Base-by-base conservation (phyloP, 2,888 invertebrate species). In the Acrobasis suavella region DNA sequence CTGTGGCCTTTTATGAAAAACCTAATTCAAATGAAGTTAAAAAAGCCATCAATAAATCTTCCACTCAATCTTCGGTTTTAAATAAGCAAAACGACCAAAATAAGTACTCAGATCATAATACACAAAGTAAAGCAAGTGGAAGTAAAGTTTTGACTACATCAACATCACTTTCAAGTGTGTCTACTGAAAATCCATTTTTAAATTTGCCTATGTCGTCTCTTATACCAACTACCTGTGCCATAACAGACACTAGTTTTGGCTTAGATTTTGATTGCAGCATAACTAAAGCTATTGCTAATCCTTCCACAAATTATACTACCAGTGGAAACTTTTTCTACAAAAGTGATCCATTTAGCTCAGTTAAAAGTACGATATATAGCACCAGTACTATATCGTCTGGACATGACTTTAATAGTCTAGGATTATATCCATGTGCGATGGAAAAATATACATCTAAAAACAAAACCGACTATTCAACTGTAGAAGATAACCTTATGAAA, bases 401-500 rank as follows among this genome's bases (percentile, higher is more conserved):
- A 22, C 92, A 91, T 66, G 92, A 92, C 67, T 92, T 87, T 65
- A 91, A 91, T 67, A 85, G 83, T 62, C 80, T 92, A 14, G 88
- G 89, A 0, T 78, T 92, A 15, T 92, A 92, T 73, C 92, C 92
- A 2, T 92, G 92, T 74, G 92, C 92, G 2, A 89, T 92, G 83
- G 92, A 92, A 70, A 91, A 91, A 72, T 92, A 90, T 72, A 67
- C 85, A 9, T 74, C 85, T 7, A 92, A 92, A 78, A 89, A 78
- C 69, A 92, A 92, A 78, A 54, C 87, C 1, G 91, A 92, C 58
- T 90, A 80, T 67, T 69, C 82, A 51, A 88, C 85, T 72, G 83
- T 91, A 17, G 92, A 92, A 70, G 92, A 92, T 58, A 91, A 85
- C 71, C 76, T 92, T 37, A 91, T 91, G 89, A 92, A 92, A 78